Base-by-base conservation (phyloP, 2,797 vertebrate genomes). In the Pseudomugil tenellus region DNA sequence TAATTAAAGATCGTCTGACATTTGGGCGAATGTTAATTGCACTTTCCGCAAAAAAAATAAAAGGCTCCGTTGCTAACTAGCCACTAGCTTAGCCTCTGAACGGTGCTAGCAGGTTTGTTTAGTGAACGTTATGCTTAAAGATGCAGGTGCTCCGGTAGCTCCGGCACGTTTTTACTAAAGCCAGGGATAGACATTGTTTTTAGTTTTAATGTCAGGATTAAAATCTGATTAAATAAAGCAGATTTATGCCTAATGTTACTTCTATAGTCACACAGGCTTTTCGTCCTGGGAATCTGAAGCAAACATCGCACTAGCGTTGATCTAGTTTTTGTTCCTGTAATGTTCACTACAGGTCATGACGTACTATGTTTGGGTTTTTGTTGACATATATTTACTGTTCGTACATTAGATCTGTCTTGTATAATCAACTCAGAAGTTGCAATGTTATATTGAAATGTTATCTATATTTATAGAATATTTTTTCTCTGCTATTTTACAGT, bases 51-150 rank as follows among this genome's bases (percentile, higher is more conserved):
- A 77, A 48, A 84, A 6, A 69, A 63, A 67, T 71, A 66, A 39
- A 14, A 76, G 72, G 75, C 74, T 86, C 77, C 68, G 16, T 21
- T 17, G 77, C 73, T 77, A 76, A 70, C 77, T 84, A 82, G 66
- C 86, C 68, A 71, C 75, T 91, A 92, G 84, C 87, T 31, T 88
- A 88, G 86, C 87, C 69, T 19, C 58, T 26, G 16, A 64, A 67
- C 55, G 80, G 59, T 71, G 53, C 48, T 81, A 77, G 76, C 72
- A 39, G 65, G 25, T 56, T 53, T 26, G 67, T 72, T 62, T 67
- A 78, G 84, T 88, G 74, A 80, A 70, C 78, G 6, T 57, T 59
- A 62, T 49, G 81, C 76, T 86, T 77, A 58, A 73, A 82, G 69
- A 77, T 85, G 68, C 83, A 89, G 87, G 82, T 80, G 81, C 58